These are phyloP conservation scores for Pristionchus maxplancki DNA, from an alignment of 2,888 invertebrate species.

Conservation along the genomic window DNA sequence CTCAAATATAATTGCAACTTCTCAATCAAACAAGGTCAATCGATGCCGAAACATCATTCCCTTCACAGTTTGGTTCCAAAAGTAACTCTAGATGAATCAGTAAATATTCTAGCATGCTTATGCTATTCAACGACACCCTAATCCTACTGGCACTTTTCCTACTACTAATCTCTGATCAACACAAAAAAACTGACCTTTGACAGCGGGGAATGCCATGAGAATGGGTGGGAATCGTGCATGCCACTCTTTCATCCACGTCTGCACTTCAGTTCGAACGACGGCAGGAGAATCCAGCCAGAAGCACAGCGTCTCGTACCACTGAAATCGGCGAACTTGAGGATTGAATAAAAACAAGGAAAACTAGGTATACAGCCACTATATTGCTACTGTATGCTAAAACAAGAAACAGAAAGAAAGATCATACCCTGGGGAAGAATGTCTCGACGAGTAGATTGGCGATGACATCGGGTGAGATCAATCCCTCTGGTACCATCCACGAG, in stretches of 20 bases:
- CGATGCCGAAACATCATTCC: too few relatives aligned
- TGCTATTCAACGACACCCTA: neutral
- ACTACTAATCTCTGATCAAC: neutral
- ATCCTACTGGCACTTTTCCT: neutral
- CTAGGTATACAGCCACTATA: too few relatives aligned
- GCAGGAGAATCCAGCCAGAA: slow-evolving; percentile 89
- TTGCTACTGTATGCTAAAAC: too few relatives aligned
- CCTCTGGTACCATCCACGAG: slow-evolving; percentile 43
- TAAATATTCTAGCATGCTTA: too few relatives aligned
- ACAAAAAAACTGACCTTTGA: slow-evolving; percentile 61
- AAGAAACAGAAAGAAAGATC: too few relatives aligned
- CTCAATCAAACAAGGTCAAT: too few relatives aligned
- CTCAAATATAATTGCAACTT: too few relatives aligned
- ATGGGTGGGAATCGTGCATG: slow-evolving; percentile 81
- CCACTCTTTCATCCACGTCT: slow-evolving; percentile 87
- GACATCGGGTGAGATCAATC: slow-evolving; percentile 85
- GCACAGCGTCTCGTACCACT: slow-evolving; percentile 80
- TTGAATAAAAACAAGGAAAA: too few relatives aligned
- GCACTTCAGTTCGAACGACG: slow-evolving; percentile 92
- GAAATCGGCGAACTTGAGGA: slow-evolving; percentile 55
- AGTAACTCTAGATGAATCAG: too few relatives aligned
- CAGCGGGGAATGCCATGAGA: slow-evolving; percentile 78
- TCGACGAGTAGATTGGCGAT: slow-evolving; percentile 89
- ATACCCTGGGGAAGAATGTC: slow-evolving; percentile 90
- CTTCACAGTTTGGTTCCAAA: too few relatives aligned